phyloP scores from a whole-genome alignment of 1,140 invertebrate genomes.

The Zaprionus kolodkinae region DNA sequence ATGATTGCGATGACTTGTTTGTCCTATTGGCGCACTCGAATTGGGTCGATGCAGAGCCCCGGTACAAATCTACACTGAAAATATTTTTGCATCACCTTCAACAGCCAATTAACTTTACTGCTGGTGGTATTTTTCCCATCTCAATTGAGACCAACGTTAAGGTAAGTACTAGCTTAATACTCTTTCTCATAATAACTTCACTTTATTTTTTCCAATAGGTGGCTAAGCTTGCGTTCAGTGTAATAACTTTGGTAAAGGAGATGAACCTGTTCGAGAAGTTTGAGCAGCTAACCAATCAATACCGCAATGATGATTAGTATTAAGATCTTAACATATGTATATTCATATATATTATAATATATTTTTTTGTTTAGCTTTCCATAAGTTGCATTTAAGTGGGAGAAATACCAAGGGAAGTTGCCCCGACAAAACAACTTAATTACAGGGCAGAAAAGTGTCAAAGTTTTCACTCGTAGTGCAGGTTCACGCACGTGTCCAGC shows the following conservation, averaged over 20 bases:
- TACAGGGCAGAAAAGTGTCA: not conserved
- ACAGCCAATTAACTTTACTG: slow-evolving; percentile 15
- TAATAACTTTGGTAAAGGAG: slow-evolving; percentile 26
- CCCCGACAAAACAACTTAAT: not conserved
- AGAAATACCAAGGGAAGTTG: not conserved
- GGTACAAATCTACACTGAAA: slow-evolving; percentile 14
- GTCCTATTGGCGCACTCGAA: slow-evolving; percentile 6
- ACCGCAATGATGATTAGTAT: no score
- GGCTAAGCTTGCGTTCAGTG: slow-evolving; percentile 36
- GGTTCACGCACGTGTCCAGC: no score
- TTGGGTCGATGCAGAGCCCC: slow-evolving; percentile 18
- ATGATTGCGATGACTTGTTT: slow-evolving; percentile 4
- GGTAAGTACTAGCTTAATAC: not conserved
- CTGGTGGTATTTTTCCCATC: slow-evolving; percentile 23
- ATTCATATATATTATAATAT: no score
- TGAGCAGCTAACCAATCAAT: no score
- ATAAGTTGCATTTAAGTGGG: not conserved
- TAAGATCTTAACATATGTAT: no score
- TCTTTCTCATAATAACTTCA: not conserved
- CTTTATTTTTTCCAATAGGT: not conserved
- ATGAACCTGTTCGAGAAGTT: slow-evolving; percentile 9
- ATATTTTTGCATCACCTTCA: slow-evolving; percentile 24
- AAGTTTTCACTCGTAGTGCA: no score
- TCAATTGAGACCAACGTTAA: slow-evolving; percentile 24
- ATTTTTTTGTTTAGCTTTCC: not conserved